Evolutionary conservation across 2,888 invertebrate species (phyloP), one percentile per base, ranked within the genome.

Genomic region (Dicycla oo): DNA sequence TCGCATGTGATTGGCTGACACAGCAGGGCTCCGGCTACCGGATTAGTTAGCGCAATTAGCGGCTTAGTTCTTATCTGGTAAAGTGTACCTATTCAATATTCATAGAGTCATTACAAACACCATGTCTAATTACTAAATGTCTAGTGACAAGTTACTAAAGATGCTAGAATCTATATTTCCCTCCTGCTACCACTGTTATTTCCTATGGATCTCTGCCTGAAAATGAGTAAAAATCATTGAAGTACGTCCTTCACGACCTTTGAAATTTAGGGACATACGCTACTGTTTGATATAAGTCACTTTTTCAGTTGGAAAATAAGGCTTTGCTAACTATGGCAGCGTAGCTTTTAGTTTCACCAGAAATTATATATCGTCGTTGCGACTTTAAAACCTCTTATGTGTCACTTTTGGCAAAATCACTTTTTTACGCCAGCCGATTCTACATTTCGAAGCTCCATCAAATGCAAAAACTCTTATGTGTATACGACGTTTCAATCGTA

Each of bases 31-130:
- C 49, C 79, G 73, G 40, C 56, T 77, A 71, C 67, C 43, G 67
- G 82, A 82, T 80, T 80, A 82, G 79, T 57, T 73, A 49, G 49
- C 65, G 65, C 67, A 80, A 80, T 83, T 83, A 83, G 56, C 63
- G 53, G 83, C 80, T 80, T 80, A 80, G 62, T 64, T 69, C 80
- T 80, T 83, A 80, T 80, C 80, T 57, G 23, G 56, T 60, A 63
- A 60, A 60, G 51, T 26, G 63, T 83, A 83, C 83, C 80, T 83
- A 82, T 66, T 60, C 43, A 65, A 66, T 73, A 83, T 74, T 73
- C 62, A 83, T 63, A 68, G 40, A 30, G 54, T 63, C 18, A 69
- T 53, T 49, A 65, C 20, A 43, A 64, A 47, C 65, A 82, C 70
- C 78, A 78, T 78, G 51, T 53, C 61, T 51, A n/a, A 34, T 75